Base-by-base conservation (phyloP, 2,113 vertebrate species). In the Chinchilla lanigera region DNA sequence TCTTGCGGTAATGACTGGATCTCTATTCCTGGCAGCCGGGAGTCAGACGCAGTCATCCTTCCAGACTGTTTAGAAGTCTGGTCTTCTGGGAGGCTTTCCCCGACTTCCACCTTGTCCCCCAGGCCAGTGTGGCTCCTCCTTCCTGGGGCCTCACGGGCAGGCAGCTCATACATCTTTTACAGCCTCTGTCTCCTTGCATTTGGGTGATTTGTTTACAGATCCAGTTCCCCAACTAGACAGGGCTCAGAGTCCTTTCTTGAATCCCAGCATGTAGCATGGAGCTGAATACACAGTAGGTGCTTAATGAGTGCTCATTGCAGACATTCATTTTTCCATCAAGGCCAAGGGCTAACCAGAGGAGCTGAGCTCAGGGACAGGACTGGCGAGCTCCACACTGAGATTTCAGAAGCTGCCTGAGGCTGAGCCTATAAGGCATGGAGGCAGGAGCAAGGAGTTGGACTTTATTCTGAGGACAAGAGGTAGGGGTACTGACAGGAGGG, bases 1-100 rank as follows among this genome's bases (percentile, higher is more conserved):
- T 69, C 63, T 94, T 47, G 33, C 0, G 0, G 93, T 47, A 61
- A 60, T 7, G 61, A 84, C 0, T 47, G 95, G 60, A 22, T 75
- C 87, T 88, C 90, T 86, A 9, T 96, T 97, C 96, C 97, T 54
- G 90, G 98, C 95, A 97, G 94, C 81, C 26, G 0, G 58, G 77
- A 96, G 75, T 60, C 92, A 95, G 95, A 89, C 89, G 50, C 89
- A 83, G 93, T 17, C 78, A 96, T 95, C 97, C 93, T 96, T 73
- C 71, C 82, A 83, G 94, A 93, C 95, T 52, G 67, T 84, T 95
- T 54, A 84, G 82, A 90, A 94, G 77, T 84, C 81, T 96, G 38
- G 33, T 71, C 95, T 86, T 44, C 90, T 7, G 71, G 77, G 92
- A 96, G 38, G 3, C 58, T 93, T 44, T 90, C 54, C 75, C 60